phyloP scores from a whole-genome alignment of 2,888 invertebrate species.

The Luperina nickerlii region DNA sequence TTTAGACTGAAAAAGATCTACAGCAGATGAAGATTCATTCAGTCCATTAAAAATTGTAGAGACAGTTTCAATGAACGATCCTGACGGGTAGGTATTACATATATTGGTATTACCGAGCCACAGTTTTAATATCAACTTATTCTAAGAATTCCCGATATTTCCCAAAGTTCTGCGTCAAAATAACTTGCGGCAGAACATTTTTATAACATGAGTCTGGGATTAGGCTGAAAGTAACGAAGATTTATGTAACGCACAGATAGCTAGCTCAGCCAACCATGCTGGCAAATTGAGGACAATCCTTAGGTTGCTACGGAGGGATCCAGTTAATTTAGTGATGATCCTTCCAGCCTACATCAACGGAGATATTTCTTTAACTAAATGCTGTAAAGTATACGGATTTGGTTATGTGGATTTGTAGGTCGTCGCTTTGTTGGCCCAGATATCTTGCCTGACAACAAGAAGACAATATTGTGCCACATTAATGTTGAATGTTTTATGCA shows the following conservation, averaged over 20 bases:
- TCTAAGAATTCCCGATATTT: conserved; percentile 13
- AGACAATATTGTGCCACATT: background rate
- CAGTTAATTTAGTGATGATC: conserved; percentile 52
- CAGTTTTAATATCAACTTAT: conserved; percentile 24
- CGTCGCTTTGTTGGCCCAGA: background rate
- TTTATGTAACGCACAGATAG: conserved; percentile 56
- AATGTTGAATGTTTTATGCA: background rate
- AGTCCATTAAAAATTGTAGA: background rate
- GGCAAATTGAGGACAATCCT: conserved; percentile 63
- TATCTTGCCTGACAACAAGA: conserved; percentile 7
- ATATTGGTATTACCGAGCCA: background rate
- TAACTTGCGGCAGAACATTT: conserved; percentile 43
- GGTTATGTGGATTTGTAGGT: background rate
- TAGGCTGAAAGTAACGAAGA: conserved; percentile 53
- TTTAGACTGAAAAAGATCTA: background rate
- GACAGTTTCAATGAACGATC: background rate
- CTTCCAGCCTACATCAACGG: conserved; percentile 42
- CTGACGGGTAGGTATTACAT: background rate
- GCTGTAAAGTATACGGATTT: conserved; percentile 27
- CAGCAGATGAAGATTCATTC: background rate
- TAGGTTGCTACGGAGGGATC: conserved; percentile 40
- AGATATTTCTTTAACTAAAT: conserved; percentile 29
- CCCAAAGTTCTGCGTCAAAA: conserved; percentile 30
- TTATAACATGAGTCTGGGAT: conserved; percentile 54
- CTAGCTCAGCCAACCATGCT: conserved; percentile 45